phyloP scores from a whole-genome alignment of 2,888 invertebrate species.

The Zaprionus obscuricornis region DNA sequence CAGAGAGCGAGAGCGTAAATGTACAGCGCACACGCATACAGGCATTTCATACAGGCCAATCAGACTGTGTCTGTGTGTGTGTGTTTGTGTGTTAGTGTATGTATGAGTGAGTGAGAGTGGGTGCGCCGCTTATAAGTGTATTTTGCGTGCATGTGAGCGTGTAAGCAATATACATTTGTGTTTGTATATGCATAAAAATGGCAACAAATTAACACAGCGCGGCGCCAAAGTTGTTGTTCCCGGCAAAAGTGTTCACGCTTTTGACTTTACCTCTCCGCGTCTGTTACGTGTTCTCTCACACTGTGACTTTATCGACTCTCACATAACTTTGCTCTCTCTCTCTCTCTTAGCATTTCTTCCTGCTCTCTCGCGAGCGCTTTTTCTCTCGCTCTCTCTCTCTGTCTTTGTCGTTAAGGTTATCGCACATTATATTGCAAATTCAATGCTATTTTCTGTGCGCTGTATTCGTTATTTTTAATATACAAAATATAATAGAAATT shows the following conservation, averaged over 20 bases:
- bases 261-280: slow-evolving; percentile 30
- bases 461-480: slow-evolving; percentile 38
- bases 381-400: slow-evolving; percentile 12
- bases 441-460: slow-evolving; percentile 40
- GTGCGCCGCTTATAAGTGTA: slow-evolving; percentile 33
- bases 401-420: slow-evolving; percentile 56
- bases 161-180: not conserved
- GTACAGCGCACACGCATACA: slow-evolving; percentile 1
- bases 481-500: slow-evolving; percentile 38
- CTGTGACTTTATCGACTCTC: slow-evolving; percentile 16
- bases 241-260: slow-evolving; percentile 36
- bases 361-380: slow-evolving; percentile 5
- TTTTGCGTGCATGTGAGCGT: slow-evolving; percentile 1
- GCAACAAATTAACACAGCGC: slow-evolving; percentile 71
- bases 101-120: slow-evolving; percentile 30
- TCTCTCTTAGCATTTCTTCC: not conserved
- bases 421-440: slow-evolving; percentile 58
- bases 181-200: slow-evolving; percentile 44
- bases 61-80: too few species aligned
- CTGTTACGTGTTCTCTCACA: too few species aligned
- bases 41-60: not conserved
- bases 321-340: slow-evolving; percentile 7
- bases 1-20: slow-evolving; percentile 26
- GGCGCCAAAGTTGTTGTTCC: slow-evolving; percentile 60
- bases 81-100: slow-evolving; percentile 9